Evolutionary conservation across 1,140 invertebrate genomes (phyloP).

Genomic region (Listronotus oregonensis): DNA sequence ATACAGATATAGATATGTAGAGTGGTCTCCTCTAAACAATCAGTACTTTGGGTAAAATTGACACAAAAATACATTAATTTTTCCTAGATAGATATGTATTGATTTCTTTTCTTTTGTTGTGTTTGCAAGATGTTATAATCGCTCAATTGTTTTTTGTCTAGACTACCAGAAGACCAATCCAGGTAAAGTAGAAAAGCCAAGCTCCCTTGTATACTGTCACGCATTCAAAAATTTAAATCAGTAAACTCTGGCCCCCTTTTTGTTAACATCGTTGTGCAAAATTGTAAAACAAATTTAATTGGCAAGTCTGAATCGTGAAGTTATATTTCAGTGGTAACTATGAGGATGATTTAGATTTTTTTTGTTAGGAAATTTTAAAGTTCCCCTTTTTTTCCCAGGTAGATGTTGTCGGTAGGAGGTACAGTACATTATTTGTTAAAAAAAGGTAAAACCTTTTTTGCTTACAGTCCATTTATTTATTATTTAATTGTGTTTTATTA

Average conservation of each 20-base stretch:
- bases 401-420: constrained; percentile 1
- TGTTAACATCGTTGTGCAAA: neutral
- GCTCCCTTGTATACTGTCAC: constrained; percentile 17
- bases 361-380: neutral
- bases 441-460: neutral
- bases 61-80: no score
- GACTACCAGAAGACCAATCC: constrained; percentile 47
- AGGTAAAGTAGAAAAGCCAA: constrained; percentile 47
- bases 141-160: constrained; percentile 43
- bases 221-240: constrained; percentile 18
- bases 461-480: no score
- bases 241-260: constrained; percentile 22
- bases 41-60: neutral
- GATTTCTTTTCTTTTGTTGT: constrained; percentile 6
- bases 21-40: constrained; percentile 16
- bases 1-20: no score
- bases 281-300: constrained; percentile 22
- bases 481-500: no score
- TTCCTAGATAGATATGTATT: constrained; percentile 27
- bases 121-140: constrained; percentile 32
- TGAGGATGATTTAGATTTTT: constrained; percentile 21
- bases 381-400: neutral
- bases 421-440: constrained; percentile 17
- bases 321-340: constrained; percentile 27
- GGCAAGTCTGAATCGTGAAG: constrained; percentile 9